phyloP scores from a whole-genome alignment of 30 jellyfish, hydroid and myxozoan species.

The Chrysaora quinquecirrha region DNA sequence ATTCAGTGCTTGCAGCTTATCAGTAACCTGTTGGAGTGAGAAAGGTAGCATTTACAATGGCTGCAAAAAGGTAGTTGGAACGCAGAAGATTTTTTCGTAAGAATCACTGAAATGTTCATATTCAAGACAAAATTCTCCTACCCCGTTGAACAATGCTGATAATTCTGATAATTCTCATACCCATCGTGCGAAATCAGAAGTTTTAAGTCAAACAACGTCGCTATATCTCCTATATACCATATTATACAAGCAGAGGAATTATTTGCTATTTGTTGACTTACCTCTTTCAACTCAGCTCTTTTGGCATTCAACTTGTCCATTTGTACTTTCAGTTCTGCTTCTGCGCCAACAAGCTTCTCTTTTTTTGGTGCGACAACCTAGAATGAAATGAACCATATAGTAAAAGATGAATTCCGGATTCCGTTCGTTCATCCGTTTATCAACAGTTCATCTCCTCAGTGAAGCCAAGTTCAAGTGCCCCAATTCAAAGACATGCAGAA shows the following conservation, averaged over 20 bases:
- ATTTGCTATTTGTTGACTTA: neutral
- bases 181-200: neutral
- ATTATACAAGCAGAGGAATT: too few relatives aligned
- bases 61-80: too few relatives aligned
- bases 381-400: neutral
- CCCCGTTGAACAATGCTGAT: neutral
- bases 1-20: conserved; percentile 87
- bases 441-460: too few relatives aligned
- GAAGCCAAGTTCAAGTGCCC: too few relatives aligned
- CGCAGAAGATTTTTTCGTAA: too few relatives aligned
- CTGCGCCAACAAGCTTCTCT: conserved; percentile 91
- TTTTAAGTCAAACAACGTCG: neutral
- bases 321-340: conserved; percentile 85
- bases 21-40: conserved; percentile 74
- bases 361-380: conserved; percentile 98
- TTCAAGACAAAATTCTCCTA: neutral
- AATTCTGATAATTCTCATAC: too few relatives aligned
- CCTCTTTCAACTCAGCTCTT: conserved; percentile 96
- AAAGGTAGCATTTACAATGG: neutral
- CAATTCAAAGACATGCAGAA: too few relatives aligned
- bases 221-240: too few relatives aligned
- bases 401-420: too few relatives aligned
- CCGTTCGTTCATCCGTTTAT: too few relatives aligned
- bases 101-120: neutral
- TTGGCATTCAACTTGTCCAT: conserved; percentile 90